Evolutionary conservation across 92 coral and sea anemone genomes (phyloP).

Genomic region (Paragorgia papillata): DNA sequence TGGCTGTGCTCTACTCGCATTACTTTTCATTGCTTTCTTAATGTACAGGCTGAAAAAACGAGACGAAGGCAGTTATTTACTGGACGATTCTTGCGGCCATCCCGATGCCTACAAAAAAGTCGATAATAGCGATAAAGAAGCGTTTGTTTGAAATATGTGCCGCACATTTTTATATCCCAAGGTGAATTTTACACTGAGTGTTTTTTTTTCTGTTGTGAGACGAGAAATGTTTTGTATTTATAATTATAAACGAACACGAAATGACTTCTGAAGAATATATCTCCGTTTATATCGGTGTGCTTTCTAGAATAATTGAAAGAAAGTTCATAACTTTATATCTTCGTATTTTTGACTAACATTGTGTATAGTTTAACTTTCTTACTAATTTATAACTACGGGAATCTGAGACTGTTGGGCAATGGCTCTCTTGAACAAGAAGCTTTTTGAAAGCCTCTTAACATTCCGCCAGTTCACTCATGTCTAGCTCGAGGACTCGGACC

Average conservation of each 20-base stretch:
- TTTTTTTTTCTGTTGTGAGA: not conserved
- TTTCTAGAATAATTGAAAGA: not conserved
- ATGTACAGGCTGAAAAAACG: slow-evolving; percentile 91
- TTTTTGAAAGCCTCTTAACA: not conserved
- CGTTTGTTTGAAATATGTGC: slow-evolving; percentile 65
- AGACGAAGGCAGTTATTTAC: slow-evolving; percentile 92
- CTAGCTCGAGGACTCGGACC: not conserved
- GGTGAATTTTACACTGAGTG: not conserved
- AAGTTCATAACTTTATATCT: not conserved
- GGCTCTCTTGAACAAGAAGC: not conserved
- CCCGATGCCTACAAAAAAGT: slow-evolving; percentile 74
- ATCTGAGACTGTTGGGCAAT: not conserved
- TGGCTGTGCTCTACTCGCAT: slow-evolving; percentile 95
- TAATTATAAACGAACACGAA: not conserved
- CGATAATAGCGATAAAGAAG: slow-evolving; percentile 85
- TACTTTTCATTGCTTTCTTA: slow-evolving; percentile 88
- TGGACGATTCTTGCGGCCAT: slow-evolving; percentile 70
- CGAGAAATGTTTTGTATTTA: not conserved
- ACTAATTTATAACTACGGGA: not conserved
- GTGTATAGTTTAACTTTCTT: not conserved
- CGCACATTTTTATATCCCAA: not conserved
- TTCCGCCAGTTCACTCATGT: no score
- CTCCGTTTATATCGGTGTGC: no score
- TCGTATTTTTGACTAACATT: not conserved
- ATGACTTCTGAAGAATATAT: not conserved